Conservation (phyloP, 2,113 vertebrate species). For the Nyctibius bracteatus region DNA sequence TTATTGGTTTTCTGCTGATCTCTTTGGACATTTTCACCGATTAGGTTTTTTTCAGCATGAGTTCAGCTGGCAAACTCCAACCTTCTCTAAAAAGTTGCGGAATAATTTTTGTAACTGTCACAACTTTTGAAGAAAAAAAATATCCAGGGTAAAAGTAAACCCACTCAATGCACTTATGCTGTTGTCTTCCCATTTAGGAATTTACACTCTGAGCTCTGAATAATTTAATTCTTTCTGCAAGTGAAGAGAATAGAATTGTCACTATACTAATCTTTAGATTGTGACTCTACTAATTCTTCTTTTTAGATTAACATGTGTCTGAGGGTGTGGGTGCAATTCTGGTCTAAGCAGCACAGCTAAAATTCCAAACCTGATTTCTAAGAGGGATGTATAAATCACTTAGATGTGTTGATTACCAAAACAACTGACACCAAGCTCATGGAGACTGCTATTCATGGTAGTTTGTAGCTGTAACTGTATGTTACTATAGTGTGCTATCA, state of each 20-base stretch:
- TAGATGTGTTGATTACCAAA: conserved; percentile 59
- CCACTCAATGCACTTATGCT: neutral
- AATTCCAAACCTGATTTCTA: neutral
- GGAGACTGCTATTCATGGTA: conserved; percentile 65
- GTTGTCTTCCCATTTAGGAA: neutral
- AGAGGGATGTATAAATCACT: neutral
- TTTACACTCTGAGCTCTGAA: neutral
- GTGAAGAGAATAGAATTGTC: neutral
- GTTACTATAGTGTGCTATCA: conserved; percentile 65
- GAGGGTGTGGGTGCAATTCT: neutral
- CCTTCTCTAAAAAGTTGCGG: neutral
- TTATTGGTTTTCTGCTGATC: neutral
- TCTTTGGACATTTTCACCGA: neutral
- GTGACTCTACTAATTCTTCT: neutral
- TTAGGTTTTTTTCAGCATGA: neutral
- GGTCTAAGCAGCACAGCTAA: neutral
- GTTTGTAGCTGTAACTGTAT: conserved; percentile 67
- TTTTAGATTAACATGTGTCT: neutral
- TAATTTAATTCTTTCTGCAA: neutral
- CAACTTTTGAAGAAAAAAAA: neutral
- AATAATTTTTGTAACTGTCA: neutral
- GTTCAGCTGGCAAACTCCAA: neutral
- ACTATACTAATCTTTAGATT: neutral
- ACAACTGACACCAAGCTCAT: conserved; percentile 72
- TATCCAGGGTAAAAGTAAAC: neutral